These are phyloP conservation scores for Ichneumoninae sp. DNA, from an alignment of 2,888 invertebrate genomes.

Conservation along the genomic window DNA sequence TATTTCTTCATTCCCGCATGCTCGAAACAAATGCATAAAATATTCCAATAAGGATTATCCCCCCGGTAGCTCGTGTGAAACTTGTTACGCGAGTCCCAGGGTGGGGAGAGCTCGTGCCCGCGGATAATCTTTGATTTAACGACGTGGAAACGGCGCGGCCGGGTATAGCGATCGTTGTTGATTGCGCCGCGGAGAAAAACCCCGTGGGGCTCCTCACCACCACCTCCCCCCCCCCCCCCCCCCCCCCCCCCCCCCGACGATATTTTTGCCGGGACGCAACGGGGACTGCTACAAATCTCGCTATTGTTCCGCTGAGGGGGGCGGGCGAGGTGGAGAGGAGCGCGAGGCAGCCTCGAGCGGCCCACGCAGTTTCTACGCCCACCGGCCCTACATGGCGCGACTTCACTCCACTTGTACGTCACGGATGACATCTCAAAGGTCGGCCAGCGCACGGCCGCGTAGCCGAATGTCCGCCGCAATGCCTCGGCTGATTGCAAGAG, in stretches of 20 bases:
- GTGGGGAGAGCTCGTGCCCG: slow-evolving; percentile 41
- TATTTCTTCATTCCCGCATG: slow-evolving; percentile 19
- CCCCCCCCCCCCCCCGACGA: slow-evolving; percentile 8
- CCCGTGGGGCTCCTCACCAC: slow-evolving; percentile 17
- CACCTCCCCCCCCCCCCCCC: not conserved
- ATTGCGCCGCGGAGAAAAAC: slow-evolving; percentile 60
- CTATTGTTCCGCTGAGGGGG: slow-evolving; percentile 67
- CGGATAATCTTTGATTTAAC: slow-evolving; percentile 62
- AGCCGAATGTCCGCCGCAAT: slow-evolving; percentile 65
- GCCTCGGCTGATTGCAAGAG: slow-evolving; percentile 67
- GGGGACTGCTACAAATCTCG: slow-evolving; percentile 68
- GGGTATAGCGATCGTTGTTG: slow-evolving; percentile 51
- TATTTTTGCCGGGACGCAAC: slow-evolving; percentile 44
- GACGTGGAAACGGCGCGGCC: slow-evolving; percentile 28
- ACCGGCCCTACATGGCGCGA: slow-evolving; percentile 68
- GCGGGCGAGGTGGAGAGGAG: slow-evolving; percentile 27
- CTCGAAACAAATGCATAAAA: slow-evolving; percentile 47
- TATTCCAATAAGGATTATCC: slow-evolving; percentile 60
- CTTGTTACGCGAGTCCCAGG: slow-evolving; percentile 38
- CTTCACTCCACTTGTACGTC: slow-evolving; percentile 71
- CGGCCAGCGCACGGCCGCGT: slow-evolving; percentile 54
- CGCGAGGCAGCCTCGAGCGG: slow-evolving; percentile 41
- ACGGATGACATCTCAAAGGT: slow-evolving; percentile 71
- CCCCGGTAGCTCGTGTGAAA: slow-evolving; percentile 52
- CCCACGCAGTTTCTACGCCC: slow-evolving; percentile 68